Evolutionary conservation across 2,888 invertebrate species (phyloP).

Genomic region (Drosophila nigritarsus): DNA sequence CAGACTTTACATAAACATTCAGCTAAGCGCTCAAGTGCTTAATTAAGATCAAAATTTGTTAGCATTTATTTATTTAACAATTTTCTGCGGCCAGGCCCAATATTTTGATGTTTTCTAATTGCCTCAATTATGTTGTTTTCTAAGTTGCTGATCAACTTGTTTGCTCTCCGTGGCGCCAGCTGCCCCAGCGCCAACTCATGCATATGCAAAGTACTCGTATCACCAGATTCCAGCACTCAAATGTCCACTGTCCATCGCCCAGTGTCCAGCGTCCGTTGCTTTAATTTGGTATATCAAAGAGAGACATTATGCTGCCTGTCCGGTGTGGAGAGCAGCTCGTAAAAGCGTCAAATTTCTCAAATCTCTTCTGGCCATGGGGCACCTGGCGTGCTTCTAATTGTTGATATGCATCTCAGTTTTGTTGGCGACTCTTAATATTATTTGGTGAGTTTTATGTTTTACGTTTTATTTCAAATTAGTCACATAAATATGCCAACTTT

Average conservation of each 20-base stretch:
- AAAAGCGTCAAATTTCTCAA: slow-evolving; percentile 82
- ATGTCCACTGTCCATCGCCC: slow-evolving; percentile 24
- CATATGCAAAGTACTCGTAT: slow-evolving; percentile 72
- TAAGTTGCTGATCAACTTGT: slow-evolving; percentile 14
- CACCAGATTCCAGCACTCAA: slow-evolving; percentile 44
- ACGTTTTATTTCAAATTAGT: slow-evolving; percentile 79
- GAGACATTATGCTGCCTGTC: slow-evolving; percentile 72
- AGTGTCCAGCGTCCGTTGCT: slow-evolving; percentile 60
- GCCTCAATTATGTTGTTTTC: slow-evolving; percentile 71
- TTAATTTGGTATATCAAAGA: slow-evolving; percentile 81
- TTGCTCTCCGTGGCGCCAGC: slow-evolving; percentile 59
- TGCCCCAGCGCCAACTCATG: slow-evolving; percentile 56
- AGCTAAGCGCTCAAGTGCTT: slow-evolving; percentile 71
- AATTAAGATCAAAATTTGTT: slow-evolving; percentile 73
- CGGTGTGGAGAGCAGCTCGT: slow-evolving; percentile 52
- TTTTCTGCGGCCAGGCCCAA: slow-evolving; percentile 61
- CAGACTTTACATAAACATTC: slow-evolving; percentile 70
- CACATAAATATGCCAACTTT: slow-evolving; percentile 79
- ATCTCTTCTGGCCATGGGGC: slow-evolving; percentile 49
- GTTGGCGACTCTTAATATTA: slow-evolving; percentile 76
- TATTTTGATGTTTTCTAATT: slow-evolving; percentile 81
- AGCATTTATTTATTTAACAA: slow-evolving; percentile 72
- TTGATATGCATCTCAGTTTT: slow-evolving; percentile 64
- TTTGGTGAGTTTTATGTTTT: slow-evolving; percentile 81
- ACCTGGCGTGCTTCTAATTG: slow-evolving; percentile 60